Evolutionary conservation across 2,113 vertebrate genomes (phyloP).

Genomic region (Sclerurus mexicanus): DNA sequence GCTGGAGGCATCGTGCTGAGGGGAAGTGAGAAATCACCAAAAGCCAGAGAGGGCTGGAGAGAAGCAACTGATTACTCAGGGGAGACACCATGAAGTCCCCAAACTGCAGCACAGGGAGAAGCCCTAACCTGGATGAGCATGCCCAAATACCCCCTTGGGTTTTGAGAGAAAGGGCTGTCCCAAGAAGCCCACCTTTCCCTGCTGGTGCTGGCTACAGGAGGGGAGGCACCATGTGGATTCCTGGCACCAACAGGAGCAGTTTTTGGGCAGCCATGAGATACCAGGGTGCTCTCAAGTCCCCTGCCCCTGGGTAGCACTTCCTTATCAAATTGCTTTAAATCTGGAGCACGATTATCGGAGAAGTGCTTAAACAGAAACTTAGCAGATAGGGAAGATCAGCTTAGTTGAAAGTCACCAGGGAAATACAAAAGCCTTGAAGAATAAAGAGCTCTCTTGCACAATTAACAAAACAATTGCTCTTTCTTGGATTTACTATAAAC

Average conservation of each 20-base stretch:
- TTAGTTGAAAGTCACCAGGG: background rate
- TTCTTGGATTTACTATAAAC: background rate
- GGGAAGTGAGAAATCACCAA: slow-evolving; percentile 39
- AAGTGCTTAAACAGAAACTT: background rate
- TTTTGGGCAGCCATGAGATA: background rate
- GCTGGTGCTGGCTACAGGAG: background rate
- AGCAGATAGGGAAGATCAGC: background rate
- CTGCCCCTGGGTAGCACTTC: background rate
- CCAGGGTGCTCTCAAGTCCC: rapidly evolving
- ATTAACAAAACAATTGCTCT: background rate
- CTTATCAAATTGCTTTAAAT: background rate
- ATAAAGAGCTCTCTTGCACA: background rate
- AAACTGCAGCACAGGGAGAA: slow-evolving; percentile 7
- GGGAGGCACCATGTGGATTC: rapidly evolving
- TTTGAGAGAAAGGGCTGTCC: slow-evolving; percentile 29
- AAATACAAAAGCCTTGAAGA: background rate
- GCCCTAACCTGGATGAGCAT: background rate
- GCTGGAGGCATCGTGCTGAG: background rate
- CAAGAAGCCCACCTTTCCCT: slow-evolving; percentile 9
- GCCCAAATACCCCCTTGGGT: background rate
- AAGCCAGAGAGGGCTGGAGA: background rate
- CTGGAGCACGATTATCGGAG: background rate
- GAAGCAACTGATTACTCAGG: background rate
- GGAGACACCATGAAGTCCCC: background rate
- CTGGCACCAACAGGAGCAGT: background rate